A percentile compares a stretch with the other conserved stretches of the same genome.
Evolutionary conservation across 2,888 invertebrate genomes (phyloP).

Genomic region (Agrotis ipsilon): DNA sequence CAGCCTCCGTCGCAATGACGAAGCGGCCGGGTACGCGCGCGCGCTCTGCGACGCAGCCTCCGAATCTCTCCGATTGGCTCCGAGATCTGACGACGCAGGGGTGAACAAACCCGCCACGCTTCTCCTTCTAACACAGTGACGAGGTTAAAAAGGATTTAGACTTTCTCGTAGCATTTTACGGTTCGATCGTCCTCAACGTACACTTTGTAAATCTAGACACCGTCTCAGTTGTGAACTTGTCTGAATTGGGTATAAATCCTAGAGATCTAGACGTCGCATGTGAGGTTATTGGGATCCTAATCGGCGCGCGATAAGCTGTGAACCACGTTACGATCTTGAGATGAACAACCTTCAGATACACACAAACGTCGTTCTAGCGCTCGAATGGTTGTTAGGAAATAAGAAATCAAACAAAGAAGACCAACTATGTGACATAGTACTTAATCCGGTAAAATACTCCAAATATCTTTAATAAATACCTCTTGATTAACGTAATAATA

Average conservation of each 20-base stretch:
- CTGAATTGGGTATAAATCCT: constrained; percentile 60
- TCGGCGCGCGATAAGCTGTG: constrained; percentile 39
- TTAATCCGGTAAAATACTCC: neutral
- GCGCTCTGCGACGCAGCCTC: constrained; percentile 88
- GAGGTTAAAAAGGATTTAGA: constrained; percentile 90
- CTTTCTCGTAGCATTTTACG: constrained; percentile 86
- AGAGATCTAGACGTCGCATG: constrained; percentile 36
- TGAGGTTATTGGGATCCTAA: constrained; percentile 43
- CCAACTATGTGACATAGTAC: neutral
- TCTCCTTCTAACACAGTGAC: constrained; percentile 89
- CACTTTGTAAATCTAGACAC: constrained; percentile 74
- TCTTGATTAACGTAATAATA: constrained; percentile 16
- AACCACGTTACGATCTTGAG: constrained; percentile 44
- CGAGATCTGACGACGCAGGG: constrained; percentile 85
- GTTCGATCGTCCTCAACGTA: constrained; percentile 81
- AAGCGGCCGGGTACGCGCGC: constrained; percentile 90
- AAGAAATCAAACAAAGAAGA: constrained; percentile 28
- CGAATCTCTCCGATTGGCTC: constrained; percentile 82
- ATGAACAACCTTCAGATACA: constrained; percentile 44
- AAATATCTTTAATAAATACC: neutral
- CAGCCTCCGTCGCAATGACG: constrained; percentile 91
- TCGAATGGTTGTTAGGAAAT: constrained; percentile 20
- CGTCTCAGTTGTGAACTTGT: constrained; percentile 68
- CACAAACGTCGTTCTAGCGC: constrained; percentile 14
- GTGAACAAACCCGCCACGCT: constrained; percentile 89